Percentiles rank a stretch among this genome's conserved stretches.
These are phyloP conservation scores for Copidosoma floridanum DNA, from an alignment of 1,140 invertebrate genomes.

Conservation along the genomic window DNA sequence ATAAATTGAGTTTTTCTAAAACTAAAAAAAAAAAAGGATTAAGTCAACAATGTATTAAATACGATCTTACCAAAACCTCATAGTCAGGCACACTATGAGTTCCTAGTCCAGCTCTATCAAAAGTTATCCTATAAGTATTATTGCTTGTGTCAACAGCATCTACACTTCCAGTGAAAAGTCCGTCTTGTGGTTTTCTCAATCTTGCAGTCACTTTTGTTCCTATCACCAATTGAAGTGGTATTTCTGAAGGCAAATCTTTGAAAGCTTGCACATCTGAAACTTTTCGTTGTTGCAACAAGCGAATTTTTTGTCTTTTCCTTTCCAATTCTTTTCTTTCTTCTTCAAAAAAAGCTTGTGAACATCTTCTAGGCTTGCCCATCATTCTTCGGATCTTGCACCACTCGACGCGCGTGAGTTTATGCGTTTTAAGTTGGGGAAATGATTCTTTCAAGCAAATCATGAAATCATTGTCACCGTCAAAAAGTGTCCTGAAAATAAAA, in stretches of 20 bases:
- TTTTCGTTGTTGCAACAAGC: constrained; percentile 92
- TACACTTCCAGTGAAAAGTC: constrained; percentile 92
- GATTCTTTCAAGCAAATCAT: constrained; percentile 90
- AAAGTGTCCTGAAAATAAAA: constrained; percentile 70
- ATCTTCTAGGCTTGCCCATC: constrained; percentile 96
- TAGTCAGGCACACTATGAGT: constrained; percentile 96
- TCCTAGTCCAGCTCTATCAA: constrained; percentile 89
- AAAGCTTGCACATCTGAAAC: constrained; percentile 72
- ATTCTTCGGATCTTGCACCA: constrained; percentile 94
- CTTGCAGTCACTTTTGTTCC: constrained; percentile 94
- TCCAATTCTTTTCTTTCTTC: constrained; percentile 91
- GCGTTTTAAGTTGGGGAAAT: constrained; percentile 88
- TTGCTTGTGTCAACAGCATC: constrained; percentile 97
- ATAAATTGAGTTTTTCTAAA: background rate
- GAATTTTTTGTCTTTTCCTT: constrained; percentile 86
- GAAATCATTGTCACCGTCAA: constrained; percentile 96
- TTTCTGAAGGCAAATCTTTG: constrained; percentile 93
- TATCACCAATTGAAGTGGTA: constrained; percentile 93
- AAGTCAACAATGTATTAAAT: too few species aligned
- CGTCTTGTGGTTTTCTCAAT: constrained; percentile 90
- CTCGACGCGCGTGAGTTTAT: constrained; percentile 83
- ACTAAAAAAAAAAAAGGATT: too few species aligned
- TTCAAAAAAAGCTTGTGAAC: constrained; percentile 91
- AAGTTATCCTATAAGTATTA: constrained; percentile 96
- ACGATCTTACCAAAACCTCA: constrained; percentile 76